These are phyloP conservation scores for Hydrolagus colliei DNA, from an alignment of 2,797 vertebrate genomes.

Conservation along the genomic window DNA sequence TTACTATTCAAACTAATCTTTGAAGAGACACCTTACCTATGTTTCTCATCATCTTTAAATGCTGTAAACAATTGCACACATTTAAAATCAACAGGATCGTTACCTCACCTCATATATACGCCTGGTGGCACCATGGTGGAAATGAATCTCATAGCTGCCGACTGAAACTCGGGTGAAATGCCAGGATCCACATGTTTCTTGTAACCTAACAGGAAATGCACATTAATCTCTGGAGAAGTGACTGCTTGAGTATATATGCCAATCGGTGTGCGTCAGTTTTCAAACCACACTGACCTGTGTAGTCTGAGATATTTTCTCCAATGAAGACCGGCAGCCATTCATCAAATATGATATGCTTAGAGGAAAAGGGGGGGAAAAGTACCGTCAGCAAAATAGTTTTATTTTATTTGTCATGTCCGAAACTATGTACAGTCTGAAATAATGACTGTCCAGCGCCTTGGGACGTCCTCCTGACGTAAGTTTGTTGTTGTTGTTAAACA, in stretches of 20 bases:
- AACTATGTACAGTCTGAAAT: too few relatives aligned
- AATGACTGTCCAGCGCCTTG: too few relatives aligned
- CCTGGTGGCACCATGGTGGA: constrained; percentile 82
- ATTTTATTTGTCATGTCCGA: too few relatives aligned
- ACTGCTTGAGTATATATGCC: neutral
- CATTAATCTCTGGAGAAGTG: constrained; percentile 30
- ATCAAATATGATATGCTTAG: constrained; percentile 77
- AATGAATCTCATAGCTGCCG: constrained; percentile 63
- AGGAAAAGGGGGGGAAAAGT: constrained; percentile 34
- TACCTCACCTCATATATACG: constrained; percentile 79
- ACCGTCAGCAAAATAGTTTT: neutral
- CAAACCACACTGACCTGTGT: constrained; percentile 64
- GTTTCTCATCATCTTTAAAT: too few relatives aligned
- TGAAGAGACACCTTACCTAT: too few relatives aligned
- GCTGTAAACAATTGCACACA: too few relatives aligned
- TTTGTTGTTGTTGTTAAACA: too few relatives aligned
- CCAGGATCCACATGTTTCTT: constrained; percentile 79
- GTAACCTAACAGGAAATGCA: constrained; percentile 62
- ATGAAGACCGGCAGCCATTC: constrained; percentile 80
- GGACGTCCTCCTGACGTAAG: too few relatives aligned
- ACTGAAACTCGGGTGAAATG: constrained; percentile 78
- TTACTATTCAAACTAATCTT: too few relatives aligned
- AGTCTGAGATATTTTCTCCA: constrained; percentile 49
- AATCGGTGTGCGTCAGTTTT: too few relatives aligned
- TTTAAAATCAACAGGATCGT: neutral